Base-by-base conservation (phyloP, 2,113 vertebrate species). In the Odocoileus hemionus region DNA sequence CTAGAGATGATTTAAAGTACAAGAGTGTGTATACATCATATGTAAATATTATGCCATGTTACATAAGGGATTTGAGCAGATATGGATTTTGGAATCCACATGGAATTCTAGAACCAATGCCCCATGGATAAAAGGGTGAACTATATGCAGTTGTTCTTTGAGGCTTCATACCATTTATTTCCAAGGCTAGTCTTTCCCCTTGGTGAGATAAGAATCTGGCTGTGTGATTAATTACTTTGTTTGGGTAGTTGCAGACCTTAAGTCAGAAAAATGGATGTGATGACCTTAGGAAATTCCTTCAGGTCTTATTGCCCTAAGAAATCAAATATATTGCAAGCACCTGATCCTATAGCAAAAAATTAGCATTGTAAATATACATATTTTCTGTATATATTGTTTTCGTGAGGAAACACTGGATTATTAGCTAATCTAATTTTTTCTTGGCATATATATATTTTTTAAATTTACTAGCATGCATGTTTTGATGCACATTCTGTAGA, bases 261-360 rank as follows among this genome's bases (percentile, higher is more conserved):
- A 89, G n/a, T 90, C 36, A 84, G 36, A 91, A 86, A 92, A 95
- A 97, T 64, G 52, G n/a, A 94, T 87, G 47, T n/a, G n/a, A 85
- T 76, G 86, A 60, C 89, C 67, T 91, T 23, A 36, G 13, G 58
- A 96, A 93, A 60, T 80, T 45, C 70, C 74, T 95, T 84, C 21
- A 36, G n/a, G 50, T 39, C 12, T 82, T 55, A 36, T 2, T 47
- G 5, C 94, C 39, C 36, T 33, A 55, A 36, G 23, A 76, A 93
- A 94, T 54, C 23, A 74, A 91, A 92, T 19, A 39, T 8, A 78
- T 76, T 50, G 13, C 39, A 86, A 52, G 54, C 28, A 45, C 16
- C 3, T 17, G 54, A 79, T 58, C 26, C 16, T 25, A 50, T 10
- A 83, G 13, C 7, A 92, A 84, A 60, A 54, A 84, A 33, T 10